These are phyloP conservation scores for Stegophylla sp. DNA, from an alignment of 2,888 invertebrate genomes.

Conservation along the genomic window DNA sequence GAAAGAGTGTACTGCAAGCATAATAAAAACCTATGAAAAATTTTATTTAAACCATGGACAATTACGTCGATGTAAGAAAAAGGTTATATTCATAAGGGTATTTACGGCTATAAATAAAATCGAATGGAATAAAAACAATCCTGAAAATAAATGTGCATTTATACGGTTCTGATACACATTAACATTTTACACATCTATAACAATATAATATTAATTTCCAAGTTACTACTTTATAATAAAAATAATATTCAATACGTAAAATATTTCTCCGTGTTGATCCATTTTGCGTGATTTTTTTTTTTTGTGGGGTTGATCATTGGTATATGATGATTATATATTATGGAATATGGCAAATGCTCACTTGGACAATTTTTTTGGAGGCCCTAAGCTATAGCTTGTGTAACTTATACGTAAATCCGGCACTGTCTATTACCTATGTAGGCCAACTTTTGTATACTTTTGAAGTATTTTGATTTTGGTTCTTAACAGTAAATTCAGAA, in stretches of 20 bases:
- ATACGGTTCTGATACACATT: no score
- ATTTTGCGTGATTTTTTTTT: background rate
- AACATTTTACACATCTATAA: conserved; percentile 2
- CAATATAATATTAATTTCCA: no score
- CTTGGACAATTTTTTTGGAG: conserved; percentile 6
- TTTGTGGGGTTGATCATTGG: background rate
- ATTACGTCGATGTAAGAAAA: no score
- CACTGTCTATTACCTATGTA: background rate
- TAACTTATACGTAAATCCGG: background rate
- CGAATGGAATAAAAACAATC: background rate
- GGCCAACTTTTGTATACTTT: background rate
- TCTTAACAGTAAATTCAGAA: no score
- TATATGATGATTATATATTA: conserved; percentile 3
- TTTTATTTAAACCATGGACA: no score
- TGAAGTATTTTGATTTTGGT: no score
- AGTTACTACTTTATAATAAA: no score
- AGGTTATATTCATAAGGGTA: conserved; percentile 5
- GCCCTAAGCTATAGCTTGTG: conserved; percentile 3
- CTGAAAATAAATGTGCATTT: conserved; percentile 13
- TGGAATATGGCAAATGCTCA: conserved; percentile 3
- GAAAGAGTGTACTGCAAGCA: no score
- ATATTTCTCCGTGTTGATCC: no score
- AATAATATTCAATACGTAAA: no score
- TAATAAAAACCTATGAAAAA: no score
- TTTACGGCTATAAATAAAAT: conserved; percentile 10